Evolutionary conservation across 2,113 vertebrate species (phyloP).

Genomic region (Axis porcinus): DNA sequence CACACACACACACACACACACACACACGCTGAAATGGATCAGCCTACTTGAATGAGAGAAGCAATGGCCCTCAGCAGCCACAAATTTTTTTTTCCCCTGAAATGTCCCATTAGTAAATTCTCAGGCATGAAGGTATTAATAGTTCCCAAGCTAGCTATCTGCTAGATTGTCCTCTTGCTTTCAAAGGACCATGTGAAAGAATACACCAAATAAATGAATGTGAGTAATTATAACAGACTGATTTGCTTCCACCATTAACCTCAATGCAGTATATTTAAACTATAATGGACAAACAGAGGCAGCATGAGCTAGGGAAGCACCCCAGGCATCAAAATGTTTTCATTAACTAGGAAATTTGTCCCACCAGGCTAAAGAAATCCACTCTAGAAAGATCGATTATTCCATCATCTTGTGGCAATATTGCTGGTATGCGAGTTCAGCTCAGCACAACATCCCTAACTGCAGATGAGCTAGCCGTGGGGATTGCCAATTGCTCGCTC

Average conservation of each 20-base stretch:
- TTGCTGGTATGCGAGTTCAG: not conserved
- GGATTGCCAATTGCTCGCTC: not conserved
- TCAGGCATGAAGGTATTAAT: not conserved
- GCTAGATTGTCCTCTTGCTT: not conserved
- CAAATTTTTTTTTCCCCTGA: not conserved
- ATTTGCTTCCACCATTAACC: constrained; percentile 7
- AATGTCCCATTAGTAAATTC: not conserved
- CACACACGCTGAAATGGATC: not conserved
- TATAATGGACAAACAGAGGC: constrained; percentile 4
- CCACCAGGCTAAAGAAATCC: constrained; percentile 5
- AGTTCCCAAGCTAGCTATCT: not conserved
- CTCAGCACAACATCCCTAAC: not conserved
- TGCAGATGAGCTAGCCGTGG: not conserved
- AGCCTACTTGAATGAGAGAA: not conserved
- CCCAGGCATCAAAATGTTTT: not conserved
- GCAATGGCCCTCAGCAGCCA: not conserved
- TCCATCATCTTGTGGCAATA: not conserved
- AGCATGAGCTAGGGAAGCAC: not conserved
- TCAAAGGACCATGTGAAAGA: not conserved
- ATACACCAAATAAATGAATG: not conserved
- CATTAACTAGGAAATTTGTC: constrained; percentile 30
- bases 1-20: not conserved
- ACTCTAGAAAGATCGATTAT: not conserved
- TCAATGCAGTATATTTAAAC: constrained; percentile 22
- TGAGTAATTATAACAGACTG: not conserved